phyloP scores from a whole-genome alignment of 2,797 vertebrate genomes.

The Ctenopoma multispine region DNA sequence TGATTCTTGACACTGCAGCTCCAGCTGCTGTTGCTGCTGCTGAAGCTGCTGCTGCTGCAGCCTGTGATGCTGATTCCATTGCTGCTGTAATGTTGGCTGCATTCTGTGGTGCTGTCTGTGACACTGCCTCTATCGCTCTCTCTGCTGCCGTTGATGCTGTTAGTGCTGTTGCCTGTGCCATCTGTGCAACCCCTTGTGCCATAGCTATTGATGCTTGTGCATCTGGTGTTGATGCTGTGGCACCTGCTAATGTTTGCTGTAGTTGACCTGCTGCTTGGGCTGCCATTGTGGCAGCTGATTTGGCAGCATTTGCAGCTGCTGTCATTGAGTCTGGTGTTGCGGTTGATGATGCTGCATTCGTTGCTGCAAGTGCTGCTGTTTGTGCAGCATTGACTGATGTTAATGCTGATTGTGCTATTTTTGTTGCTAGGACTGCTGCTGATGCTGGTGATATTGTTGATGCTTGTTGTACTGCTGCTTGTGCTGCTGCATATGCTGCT shows the following conservation, averaged over 20 bases:
- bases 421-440: conserved; percentile 4
- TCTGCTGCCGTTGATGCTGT: background rate
- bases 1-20: rapidly evolving
- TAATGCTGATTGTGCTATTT: background rate
- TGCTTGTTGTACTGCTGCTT: no score
- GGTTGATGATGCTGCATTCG: background rate
- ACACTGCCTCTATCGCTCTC: background rate
- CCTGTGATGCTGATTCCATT: background rate
- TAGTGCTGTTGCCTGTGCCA: background rate
- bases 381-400: conserved; percentile 1
- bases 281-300: background rate
- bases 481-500: background rate
- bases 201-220: rapidly evolving
- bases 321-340: background rate
- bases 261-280: background rate
- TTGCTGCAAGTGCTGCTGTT: background rate
- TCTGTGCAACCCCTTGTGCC: background rate
- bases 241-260: background rate
- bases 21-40: background rate
- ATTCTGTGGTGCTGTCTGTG: background rate
- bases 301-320: background rate
- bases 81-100: background rate
- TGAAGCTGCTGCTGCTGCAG: background rate
- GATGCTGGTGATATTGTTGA: background rate
- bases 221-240: background rate